phyloP scores from a whole-genome alignment of 2,797 vertebrate genomes.

The Amniataba percoides region DNA sequence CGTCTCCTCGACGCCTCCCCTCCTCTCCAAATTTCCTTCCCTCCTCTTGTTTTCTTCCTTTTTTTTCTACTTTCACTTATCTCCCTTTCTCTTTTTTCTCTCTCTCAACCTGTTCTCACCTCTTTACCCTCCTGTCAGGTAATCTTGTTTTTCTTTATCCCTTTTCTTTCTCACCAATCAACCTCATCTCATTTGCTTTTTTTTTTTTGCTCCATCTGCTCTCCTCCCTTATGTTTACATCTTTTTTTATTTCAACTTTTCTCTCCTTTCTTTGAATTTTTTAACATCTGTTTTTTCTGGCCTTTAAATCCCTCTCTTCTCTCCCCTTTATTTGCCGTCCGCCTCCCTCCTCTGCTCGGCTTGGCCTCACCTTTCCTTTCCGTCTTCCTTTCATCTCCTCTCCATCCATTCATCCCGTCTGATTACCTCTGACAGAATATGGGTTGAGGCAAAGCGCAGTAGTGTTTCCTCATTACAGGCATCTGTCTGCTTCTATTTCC shows the following conservation, averaged over 20 bases:
- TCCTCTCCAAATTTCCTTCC: constrained; percentile 5
- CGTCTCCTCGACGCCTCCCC: constrained; percentile 13
- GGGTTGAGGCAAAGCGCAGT: constrained; percentile 65
- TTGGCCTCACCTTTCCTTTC: constrained; percentile 3
- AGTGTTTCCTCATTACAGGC: constrained; percentile 78
- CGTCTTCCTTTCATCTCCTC: neutral
- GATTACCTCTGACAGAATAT: constrained; percentile 77
- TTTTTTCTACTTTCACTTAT: too few relatives aligned
- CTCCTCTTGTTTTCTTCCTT: neutral
- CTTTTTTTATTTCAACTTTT: neutral
- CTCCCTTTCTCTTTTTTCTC: neutral
- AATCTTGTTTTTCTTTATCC: neutral
- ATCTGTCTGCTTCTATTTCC: constrained; percentile 78
- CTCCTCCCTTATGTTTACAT: neutral
- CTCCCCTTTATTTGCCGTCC: neutral
- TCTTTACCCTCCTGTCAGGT: neutral
- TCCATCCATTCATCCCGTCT: constrained; percentile 55
- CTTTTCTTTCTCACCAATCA: neutral
- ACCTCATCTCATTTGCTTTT: neutral
- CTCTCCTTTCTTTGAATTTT: neutral
- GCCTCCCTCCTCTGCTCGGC: neutral
- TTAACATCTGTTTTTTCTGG: neutral
- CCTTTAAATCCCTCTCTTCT: neutral
- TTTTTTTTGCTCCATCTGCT: neutral
- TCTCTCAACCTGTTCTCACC: neutral